Evolutionary conservation across 2,113 vertebrate species (phyloP), one percentile per base, ranked within the genome.

Genomic region (Oryzias curvinotus): DNA sequence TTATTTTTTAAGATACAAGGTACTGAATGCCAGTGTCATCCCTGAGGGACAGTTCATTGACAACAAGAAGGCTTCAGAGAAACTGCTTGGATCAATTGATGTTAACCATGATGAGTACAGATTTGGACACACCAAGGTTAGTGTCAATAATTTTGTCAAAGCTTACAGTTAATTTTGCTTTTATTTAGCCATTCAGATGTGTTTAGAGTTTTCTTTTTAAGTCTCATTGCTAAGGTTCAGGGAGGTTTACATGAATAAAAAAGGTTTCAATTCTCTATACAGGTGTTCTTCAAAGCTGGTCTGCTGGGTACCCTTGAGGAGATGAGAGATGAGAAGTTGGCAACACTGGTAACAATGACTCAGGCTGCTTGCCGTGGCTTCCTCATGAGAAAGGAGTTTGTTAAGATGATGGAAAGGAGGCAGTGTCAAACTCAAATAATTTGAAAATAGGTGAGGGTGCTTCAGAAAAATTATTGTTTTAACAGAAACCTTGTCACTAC

Each of bases 251-350:
- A 36, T 10, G 7, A 36, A 36, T 36, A 12, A 36, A 10, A 48
- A 2, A 44, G 7, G 14, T 21, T 43, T 14, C 0, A 18, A 14
- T 14, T 0, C 1, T 15, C 7, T 23, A 8, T 23, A 18, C 17
- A 97, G 96, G 95, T 97, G 80, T 97, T 98, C 91, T 98, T 98
- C 90, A 97, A 97, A 93, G 96, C 95, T 87, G 95, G 95, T 63
- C 91, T 97, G 67, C 77, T 97, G 78, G 96, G 94, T 57, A 88
- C 90, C 14, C 92, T 98, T 71, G 96, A 97, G 68, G 96, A 98
- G 90, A 95, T 97, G 95, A 91, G 95, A 66, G 94, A 96, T 86
- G 95, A 97, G 0, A 96, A 95, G 68, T 76, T 96, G 80, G 93
- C 93, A 52, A 59, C 26, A 5, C 79, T 92, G 65, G 85, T 92